Evolutionary conservation across 2,888 invertebrate genomes (phyloP).

Genomic region (Axea sp.): DNA sequence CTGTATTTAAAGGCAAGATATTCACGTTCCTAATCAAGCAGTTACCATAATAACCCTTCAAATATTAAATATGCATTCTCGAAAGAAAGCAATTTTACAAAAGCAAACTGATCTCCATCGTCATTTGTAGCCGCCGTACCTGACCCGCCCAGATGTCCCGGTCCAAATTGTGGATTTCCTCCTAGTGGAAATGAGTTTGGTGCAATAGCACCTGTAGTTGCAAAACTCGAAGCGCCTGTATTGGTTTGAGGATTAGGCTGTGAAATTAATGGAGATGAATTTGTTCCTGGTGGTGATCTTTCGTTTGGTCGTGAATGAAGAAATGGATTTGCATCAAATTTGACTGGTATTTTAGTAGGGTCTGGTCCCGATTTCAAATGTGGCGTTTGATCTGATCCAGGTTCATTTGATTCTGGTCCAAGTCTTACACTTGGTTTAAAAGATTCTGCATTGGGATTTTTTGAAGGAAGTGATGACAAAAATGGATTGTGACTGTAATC

Average conservation of each 20-base stretch:
- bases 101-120: constrained; percentile 20
- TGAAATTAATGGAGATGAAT: constrained; percentile 17
- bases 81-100: constrained; percentile 31
- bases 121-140: constrained; percentile 43
- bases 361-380: constrained; percentile 41
- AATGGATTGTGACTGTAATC: constrained; percentile 56
- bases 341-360: constrained; percentile 36
- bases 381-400: constrained; percentile 21
- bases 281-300: constrained; percentile 33
- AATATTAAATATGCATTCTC: constrained; percentile 9
- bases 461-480: constrained; percentile 35
- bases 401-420: constrained; percentile 17
- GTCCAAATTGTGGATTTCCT: constrained; percentile 42
- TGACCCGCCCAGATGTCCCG: constrained; percentile 40
- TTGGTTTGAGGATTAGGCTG: constrained; percentile 10
- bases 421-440: constrained; percentile 3
- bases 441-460: constrained; percentile 15
- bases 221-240: constrained; percentile 19
- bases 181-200: constrained; percentile 25
- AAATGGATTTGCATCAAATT: constrained; percentile 53
- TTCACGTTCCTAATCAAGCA: constrained; percentile 12
- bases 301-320: constrained; percentile 25
- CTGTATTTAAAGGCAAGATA: neutral
- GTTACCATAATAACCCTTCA: constrained; percentile 11
- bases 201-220: constrained; percentile 24